Evolutionary conservation across 2,797 vertebrate genomes (phyloP).

Genomic region (Hemibagrus guttatus): DNA sequence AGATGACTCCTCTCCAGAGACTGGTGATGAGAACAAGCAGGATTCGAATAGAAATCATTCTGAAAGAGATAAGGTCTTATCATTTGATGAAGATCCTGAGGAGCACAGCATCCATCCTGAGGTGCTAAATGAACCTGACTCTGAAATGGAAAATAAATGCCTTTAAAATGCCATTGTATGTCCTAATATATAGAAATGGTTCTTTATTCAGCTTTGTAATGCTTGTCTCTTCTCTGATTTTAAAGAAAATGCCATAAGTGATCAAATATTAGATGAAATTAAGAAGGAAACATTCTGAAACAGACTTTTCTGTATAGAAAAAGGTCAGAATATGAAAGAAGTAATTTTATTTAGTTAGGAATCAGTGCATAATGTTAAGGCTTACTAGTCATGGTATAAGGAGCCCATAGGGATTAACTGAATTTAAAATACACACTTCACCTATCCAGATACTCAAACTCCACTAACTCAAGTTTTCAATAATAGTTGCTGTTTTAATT

Average conservation of each 20-base stretch:
- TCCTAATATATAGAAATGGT: neutral
- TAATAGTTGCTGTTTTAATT: neutral
- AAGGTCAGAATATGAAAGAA: constrained; percentile 33
- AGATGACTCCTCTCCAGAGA: constrained; percentile 61
- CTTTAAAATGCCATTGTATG: neutral
- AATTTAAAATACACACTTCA: neutral
- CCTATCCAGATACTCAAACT: neutral
- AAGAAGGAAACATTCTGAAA: constrained; percentile 14
- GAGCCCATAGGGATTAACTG: constrained; percentile 25
- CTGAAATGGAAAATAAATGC: constrained; percentile 60
- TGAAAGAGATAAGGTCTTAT: constrained; percentile 15
- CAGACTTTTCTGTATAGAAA: constrained; percentile 5
- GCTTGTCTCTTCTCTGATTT: constrained; percentile 38
- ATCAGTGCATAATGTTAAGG: neutral
- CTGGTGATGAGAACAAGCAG: constrained; percentile 17
- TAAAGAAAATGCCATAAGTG: constrained; percentile 22
- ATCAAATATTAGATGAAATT: constrained; percentile 10
- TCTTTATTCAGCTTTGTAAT: neutral
- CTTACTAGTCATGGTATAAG: neutral
- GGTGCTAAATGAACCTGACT: constrained; percentile 8
- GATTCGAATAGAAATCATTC: constrained; percentile 9
- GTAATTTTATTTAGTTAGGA: neutral
- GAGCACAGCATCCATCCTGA: neutral
- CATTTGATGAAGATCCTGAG: constrained; percentile 5
- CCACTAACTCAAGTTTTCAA: neutral